Evolutionary conservation across 2,113 vertebrate genomes (phyloP), one percentile per base, ranked within the genome.

Genomic region (Falcunculus frontatus): DNA sequence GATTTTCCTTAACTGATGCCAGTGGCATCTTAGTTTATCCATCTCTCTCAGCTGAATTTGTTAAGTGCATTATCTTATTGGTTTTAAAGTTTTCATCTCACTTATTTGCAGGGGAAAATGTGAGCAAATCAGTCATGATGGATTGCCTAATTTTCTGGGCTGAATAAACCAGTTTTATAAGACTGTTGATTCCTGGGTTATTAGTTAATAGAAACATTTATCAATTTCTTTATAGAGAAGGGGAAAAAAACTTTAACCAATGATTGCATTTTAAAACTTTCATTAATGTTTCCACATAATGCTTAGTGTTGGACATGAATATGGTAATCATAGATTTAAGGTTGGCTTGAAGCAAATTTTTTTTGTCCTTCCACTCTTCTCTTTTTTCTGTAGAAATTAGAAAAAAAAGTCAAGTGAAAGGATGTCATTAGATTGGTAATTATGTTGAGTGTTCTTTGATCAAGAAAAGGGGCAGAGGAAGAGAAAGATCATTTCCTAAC

Each of bases 191-290:
- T 99, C 98, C 98, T 98, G 98, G 98, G 97, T 99, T 99, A 99
- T 99, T 99, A 99, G 99, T 98, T 98, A 99, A 99, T 98, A 99
- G 98, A 99, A 99, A 98, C 99, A 99, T 98, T 99, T 99, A 99
- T 99, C 98, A 99, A 98, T 98, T 97, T 98, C 97, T 96, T 95
- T 95, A 93, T 91, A 87, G 91, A 93, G 70, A 96, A 89, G 35
- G 56, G 87, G 10, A 92, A 96, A 96, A 95, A 95, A 95, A 70
- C 95, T 98, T 98, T 99, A 98, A 98, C 98, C 98, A 98, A 98
- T 98, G 98, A 99, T 98, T 98, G 98, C 98, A 98, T 99, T 99
- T 98, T 98, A 98, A 99, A 98, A 98, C 98, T 98, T 98, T 98
- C 98, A 98, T 99, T 99, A 98, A 98, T 98, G 94, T 98, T 97